phyloP scores from a whole-genome alignment of 1,140 invertebrate species.

The Orius insidiosus region DNA sequence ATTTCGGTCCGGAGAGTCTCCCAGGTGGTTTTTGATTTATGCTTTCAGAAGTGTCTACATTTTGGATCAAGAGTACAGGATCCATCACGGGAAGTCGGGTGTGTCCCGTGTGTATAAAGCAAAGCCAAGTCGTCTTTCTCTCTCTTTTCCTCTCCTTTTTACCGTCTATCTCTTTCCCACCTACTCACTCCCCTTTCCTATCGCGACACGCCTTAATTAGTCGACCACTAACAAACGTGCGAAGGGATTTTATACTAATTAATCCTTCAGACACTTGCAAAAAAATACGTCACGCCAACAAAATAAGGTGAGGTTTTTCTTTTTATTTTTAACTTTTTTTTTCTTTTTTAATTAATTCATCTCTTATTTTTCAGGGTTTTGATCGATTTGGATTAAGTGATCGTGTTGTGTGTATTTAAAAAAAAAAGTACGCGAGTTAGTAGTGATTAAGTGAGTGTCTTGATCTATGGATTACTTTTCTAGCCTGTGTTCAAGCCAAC shows the following conservation, averaged over 20 bases:
- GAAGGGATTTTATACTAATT: constrained; percentile 5
- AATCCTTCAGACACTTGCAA: constrained; percentile 3
- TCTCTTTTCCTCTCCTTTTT: constrained; percentile 1
- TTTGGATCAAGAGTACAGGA: constrained; percentile 4
- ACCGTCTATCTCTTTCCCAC: not conserved
- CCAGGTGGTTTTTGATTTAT: constrained; percentile 9
- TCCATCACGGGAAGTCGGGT: not conserved
- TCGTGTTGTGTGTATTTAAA: too few relatives aligned
- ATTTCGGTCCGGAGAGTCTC: not conserved
- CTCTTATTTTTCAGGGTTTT: too few relatives aligned
- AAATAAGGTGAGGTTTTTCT: not conserved
- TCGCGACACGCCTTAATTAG: constrained; percentile 7
- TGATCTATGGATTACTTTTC: too few relatives aligned
- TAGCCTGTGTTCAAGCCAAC: too few relatives aligned
- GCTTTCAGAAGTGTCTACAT: constrained; percentile 3
- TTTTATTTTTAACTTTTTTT: not conserved
- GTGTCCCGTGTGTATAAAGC: constrained; percentile 3
- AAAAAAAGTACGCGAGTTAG: too few relatives aligned
- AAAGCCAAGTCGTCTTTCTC: constrained; percentile 1
- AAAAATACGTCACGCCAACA: not conserved
- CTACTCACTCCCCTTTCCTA: not conserved
- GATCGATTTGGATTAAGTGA: too few relatives aligned
- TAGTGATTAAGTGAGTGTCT: too few relatives aligned
- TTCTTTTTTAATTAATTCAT: too few relatives aligned
- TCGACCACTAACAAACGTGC: constrained; percentile 3